Percentiles rank a stretch among this genome's conserved stretches.
Evolutionary conservation across 2,888 invertebrate species (phyloP).

Genomic region (Dryocosmus kuriphilus): DNA sequence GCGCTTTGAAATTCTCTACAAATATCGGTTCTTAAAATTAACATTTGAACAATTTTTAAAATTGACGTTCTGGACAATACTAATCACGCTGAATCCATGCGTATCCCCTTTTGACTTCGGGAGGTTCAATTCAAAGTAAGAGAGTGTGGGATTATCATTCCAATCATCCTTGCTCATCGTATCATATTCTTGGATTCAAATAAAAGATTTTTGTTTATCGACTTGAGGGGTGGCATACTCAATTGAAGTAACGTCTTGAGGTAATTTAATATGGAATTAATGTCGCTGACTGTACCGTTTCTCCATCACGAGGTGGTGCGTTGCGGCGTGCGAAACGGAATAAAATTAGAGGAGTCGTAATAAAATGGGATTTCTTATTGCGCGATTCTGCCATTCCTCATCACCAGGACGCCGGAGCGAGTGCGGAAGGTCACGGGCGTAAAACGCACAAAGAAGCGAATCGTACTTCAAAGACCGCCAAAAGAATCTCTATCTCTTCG

Average conservation of each 20-base stretch:
- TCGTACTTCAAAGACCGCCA: constrained; percentile 34
- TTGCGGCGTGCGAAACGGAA: constrained; percentile 49
- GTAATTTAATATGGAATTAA: constrained; percentile 36
- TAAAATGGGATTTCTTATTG: constrained; percentile 62
- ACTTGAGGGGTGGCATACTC: too few relatives aligned
- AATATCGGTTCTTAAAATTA: too few relatives aligned
- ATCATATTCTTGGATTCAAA: too few relatives aligned
- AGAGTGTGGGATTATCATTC: too few relatives aligned
- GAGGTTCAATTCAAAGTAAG: too few relatives aligned
- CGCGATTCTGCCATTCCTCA: constrained; percentile 56
- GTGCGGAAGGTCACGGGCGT: constrained; percentile 58
- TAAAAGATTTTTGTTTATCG: too few relatives aligned
- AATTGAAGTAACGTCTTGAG: background rate
- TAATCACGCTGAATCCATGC: too few relatives aligned
- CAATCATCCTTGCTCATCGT: too few relatives aligned
- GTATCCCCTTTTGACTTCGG: too few relatives aligned
- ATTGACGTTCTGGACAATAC: too few relatives aligned
- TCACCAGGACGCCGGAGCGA: constrained; percentile 47
- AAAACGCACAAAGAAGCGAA: constrained; percentile 52
- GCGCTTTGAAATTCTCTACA: too few relatives aligned
- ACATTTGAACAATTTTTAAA: too few relatives aligned
- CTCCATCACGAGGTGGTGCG: constrained; percentile 51
- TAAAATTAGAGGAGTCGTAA: constrained; percentile 51
- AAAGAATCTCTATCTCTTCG: background rate
- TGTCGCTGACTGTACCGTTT: constrained; percentile 48